Percentiles rank a stretch among this genome's conserved stretches.
phyloP scores from a whole-genome alignment of 2,113 vertebrate genomes.

The Scophthalmus maximus region DNA sequence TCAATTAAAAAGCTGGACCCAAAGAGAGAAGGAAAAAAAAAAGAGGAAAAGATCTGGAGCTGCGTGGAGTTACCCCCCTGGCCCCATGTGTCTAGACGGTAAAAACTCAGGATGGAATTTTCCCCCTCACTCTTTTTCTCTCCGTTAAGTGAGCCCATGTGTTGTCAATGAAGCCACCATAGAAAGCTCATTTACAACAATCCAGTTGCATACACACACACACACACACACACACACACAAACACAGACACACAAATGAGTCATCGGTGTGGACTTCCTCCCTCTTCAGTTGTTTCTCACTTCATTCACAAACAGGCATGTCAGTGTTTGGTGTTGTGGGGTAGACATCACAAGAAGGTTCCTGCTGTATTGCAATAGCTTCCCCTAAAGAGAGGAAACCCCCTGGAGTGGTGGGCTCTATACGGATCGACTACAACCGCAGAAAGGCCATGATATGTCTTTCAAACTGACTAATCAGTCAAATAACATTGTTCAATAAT shows the following conservation, averaged over 20 bases:
- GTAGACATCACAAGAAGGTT: conserved; percentile 69
- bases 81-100: conserved; percentile 84
- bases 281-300: conserved; percentile 69
- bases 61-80: conserved; percentile 56
- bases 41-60: conserved; percentile 39
- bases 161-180: conserved; percentile 84
- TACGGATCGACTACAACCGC: conserved; percentile 61
- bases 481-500: neutral
- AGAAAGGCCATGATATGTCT: conserved; percentile 18
- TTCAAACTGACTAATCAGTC: conserved; percentile 2
- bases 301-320: conserved; percentile 82
- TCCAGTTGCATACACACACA: conserved; percentile 45
- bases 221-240: conserved; percentile 24
- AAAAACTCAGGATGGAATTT: conserved; percentile 81
- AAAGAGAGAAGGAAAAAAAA: conserved; percentile 48
- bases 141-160: conserved; percentile 79
- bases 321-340: conserved; percentile 68
- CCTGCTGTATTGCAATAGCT: conserved; percentile 58
- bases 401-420: conserved; percentile 66
- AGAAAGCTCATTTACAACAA: conserved; percentile 77
- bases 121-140: conserved; percentile 50
- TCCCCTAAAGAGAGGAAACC: conserved; percentile 62
- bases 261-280: conserved; percentile 80
- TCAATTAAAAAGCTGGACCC: conserved; percentile 79
- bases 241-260: conserved; percentile 66